Evolutionary conservation across 2,113 vertebrate genomes (phyloP).

Genomic region (Malurus alboscapulatus): DNA sequence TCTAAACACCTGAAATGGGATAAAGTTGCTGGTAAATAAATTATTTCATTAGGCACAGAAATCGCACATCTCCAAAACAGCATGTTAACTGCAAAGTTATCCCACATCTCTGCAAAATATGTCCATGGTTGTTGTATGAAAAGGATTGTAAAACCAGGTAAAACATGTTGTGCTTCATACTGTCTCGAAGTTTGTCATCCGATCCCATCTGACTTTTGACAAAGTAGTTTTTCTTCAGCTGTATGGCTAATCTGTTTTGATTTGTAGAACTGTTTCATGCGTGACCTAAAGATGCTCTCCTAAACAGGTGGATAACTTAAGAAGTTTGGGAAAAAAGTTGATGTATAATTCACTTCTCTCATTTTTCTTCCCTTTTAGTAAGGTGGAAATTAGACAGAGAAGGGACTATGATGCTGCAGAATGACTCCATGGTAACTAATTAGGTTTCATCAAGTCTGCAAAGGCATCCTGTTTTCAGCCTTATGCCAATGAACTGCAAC

Average conservation of each 20-base stretch:
- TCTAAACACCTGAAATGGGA: neutral
- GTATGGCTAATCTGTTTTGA: neutral
- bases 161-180: neutral
- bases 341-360: neutral
- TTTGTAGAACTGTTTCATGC: neutral
- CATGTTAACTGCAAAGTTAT: neutral
- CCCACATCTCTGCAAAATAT: neutral
- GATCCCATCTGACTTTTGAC: neutral
- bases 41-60: neutral
- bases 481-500: neutral
- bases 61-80: neutral
- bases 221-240: neutral
- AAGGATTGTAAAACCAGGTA: neutral
- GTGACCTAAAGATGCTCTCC: neutral
- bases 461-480: neutral
- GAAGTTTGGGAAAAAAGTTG: neutral
- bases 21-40: neutral
- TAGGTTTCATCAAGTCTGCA: neutral
- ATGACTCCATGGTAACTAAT: neutral
- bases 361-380: neutral
- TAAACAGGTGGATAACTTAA: neutral
- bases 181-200: neutral
- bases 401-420: neutral
- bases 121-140: neutral
- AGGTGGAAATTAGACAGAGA: neutral